These are phyloP conservation scores for Amiota communis DNA, from an alignment of 2,888 invertebrate genomes.

Conservation along the genomic window DNA sequence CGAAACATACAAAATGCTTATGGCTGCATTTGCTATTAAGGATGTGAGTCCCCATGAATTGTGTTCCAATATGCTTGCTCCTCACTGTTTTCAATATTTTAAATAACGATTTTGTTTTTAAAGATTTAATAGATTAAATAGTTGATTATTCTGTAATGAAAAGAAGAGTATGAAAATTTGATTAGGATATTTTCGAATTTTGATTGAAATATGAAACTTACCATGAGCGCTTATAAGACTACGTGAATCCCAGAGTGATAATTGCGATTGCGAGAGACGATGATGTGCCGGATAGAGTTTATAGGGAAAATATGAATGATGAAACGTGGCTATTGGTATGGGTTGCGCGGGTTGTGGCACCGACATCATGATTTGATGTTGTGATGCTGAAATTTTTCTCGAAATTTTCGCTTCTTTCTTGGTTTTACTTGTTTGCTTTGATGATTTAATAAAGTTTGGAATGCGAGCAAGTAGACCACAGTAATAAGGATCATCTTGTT, in stretches of 20 bases:
- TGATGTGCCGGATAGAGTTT: conserved; percentile 70
- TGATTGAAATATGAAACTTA: conserved; percentile 39
- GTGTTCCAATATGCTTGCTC: too few relatives aligned
- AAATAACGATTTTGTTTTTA: not conserved
- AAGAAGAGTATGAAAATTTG: not conserved
- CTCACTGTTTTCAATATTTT: too few relatives aligned
- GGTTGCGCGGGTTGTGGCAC: conserved; percentile 62
- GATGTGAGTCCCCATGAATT: too few relatives aligned
- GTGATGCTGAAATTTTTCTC: conserved; percentile 72
- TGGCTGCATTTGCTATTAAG: not conserved
- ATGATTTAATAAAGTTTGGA: conserved; percentile 80
- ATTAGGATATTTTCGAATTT: not conserved
- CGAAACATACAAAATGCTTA: not conserved
- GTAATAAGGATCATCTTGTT: conserved; percentile 81
- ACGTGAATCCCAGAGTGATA: conserved; percentile 72
- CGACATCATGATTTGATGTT: conserved; percentile 54
- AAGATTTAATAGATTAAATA: not conserved
- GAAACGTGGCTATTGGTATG: conserved; percentile 71
- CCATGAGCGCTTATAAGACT: conserved; percentile 72
- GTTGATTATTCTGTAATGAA: not conserved
- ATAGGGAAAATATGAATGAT: conserved; percentile 70
- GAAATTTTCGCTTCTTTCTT: conserved; percentile 68
- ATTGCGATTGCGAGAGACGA: conserved; percentile 71
- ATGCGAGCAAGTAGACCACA: conserved; percentile 81
- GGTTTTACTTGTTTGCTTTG: conserved; percentile 57